Percentiles rank a stretch among this genome's conserved stretches.
Conservation (phyloP, 2,888 invertebrate species). For the Cephus spinipes region DNA sequence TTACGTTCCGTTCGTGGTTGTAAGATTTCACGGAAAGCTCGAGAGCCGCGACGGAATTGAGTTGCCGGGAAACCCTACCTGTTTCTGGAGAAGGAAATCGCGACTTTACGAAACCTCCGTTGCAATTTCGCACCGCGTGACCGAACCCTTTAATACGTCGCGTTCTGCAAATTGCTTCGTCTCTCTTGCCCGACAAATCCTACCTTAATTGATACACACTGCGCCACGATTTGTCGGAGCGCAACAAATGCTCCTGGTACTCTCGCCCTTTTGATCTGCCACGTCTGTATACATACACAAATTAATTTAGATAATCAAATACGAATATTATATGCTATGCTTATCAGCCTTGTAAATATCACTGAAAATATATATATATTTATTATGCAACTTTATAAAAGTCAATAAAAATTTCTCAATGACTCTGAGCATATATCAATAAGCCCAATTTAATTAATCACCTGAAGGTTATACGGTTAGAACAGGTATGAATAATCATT, state of each 20-base stretch:
- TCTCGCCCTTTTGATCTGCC: background rate
- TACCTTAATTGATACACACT: slow-evolving; percentile 39
- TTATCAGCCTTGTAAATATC: too few species aligned
- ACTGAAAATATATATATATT: too few species aligned
- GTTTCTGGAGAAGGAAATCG: background rate
- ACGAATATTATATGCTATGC: background rate
- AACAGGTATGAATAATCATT: too few species aligned
- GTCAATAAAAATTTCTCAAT: too few species aligned
- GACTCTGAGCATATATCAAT: too few species aligned
- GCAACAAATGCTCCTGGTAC: background rate
- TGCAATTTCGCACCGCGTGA: slow-evolving; percentile 15
- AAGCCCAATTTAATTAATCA: too few species aligned
- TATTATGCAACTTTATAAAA: too few species aligned
- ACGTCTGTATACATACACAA: slow-evolving; percentile 2
- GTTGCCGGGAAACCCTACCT: slow-evolving; percentile 19
- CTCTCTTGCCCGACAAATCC: slow-evolving; percentile 36
- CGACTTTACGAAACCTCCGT: slow-evolving; percentile 9
- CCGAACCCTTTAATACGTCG: slow-evolving; percentile 23
- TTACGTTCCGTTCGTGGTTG: slow-evolving; percentile 17
- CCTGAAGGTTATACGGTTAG: too few species aligned
- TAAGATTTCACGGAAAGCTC: slow-evolving; percentile 21
- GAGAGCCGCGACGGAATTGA: slow-evolving; percentile 9
- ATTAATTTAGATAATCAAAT: background rate
- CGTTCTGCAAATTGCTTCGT: slow-evolving; percentile 44
- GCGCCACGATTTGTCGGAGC: slow-evolving; percentile 38